Evolutionary conservation across 2,888 invertebrate genomes (phyloP).

Genomic region (Acheta domesticus): DNA sequence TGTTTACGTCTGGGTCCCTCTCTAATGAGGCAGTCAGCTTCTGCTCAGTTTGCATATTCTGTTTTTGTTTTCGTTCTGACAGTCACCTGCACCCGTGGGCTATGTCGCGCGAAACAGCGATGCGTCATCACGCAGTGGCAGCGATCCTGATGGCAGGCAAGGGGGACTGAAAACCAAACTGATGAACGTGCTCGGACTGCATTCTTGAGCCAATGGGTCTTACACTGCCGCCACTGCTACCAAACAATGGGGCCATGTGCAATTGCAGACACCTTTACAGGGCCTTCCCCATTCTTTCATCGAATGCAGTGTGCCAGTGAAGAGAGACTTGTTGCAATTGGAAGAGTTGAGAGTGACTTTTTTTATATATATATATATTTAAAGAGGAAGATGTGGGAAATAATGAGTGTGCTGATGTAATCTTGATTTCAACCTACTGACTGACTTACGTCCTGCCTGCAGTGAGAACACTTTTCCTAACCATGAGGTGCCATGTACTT

Average conservation of each 20-base stretch:
- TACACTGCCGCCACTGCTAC: not conserved
- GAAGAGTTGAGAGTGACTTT: too few relatives aligned
- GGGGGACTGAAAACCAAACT: slow-evolving; percentile 81
- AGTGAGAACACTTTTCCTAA: too few relatives aligned
- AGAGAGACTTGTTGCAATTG: too few relatives aligned
- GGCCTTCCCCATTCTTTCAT: not conserved
- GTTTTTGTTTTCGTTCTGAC: slow-evolving; percentile 38
- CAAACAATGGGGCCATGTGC: slow-evolving; percentile 12
- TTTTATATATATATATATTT: too few relatives aligned
- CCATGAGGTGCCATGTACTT: too few relatives aligned
- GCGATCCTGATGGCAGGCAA: slow-evolving; percentile 54
- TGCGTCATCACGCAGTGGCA: slow-evolving; percentile 21
- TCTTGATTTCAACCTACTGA: too few relatives aligned
- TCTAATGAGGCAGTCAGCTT: too few relatives aligned
- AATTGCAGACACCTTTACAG: slow-evolving; percentile 20
- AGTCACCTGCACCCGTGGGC: slow-evolving; percentile 43
- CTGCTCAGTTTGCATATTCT: slow-evolving; percentile 18
- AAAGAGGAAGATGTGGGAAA: too few relatives aligned
- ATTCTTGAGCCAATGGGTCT: slow-evolving; percentile 29
- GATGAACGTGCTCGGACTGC: slow-evolving; percentile 77
- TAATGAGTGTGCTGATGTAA: too few relatives aligned
- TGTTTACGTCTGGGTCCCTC: too few relatives aligned
- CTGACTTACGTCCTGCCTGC: too few relatives aligned
- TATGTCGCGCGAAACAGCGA: slow-evolving; percentile 40
- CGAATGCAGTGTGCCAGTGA: too few relatives aligned